Conservation (phyloP, 2,888 invertebrate species). For the Neoascia interrupta region DNA sequence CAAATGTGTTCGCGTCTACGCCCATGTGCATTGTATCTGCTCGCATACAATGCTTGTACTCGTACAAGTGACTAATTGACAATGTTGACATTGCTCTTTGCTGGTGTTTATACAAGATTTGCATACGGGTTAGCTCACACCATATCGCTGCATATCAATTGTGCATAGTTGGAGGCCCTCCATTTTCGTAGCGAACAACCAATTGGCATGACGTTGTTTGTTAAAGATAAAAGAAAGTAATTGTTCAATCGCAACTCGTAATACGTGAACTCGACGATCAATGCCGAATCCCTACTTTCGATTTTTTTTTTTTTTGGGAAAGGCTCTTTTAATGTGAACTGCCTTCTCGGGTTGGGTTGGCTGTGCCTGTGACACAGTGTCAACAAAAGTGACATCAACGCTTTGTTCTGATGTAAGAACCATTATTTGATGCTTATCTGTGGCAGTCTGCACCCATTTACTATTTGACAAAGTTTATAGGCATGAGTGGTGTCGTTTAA, state of each 20-base stretch:
- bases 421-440: constrained; percentile 32
- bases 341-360: constrained; percentile 9
- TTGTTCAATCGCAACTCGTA: not conserved
- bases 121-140: constrained; percentile 43
- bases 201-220: not conserved
- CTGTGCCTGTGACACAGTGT: constrained; percentile 30
- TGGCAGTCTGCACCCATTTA: constrained; percentile 31
- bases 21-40: constrained; percentile 16
- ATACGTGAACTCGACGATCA: not conserved
- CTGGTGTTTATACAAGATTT: constrained; percentile 55
- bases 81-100: constrained; percentile 57
- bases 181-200: not conserved
- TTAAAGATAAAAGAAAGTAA: constrained; percentile 21
- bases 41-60: not conserved
- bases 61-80: constrained; percentile 54
- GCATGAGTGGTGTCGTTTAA: not conserved
- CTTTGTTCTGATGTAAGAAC: constrained; percentile 28
- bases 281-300: not conserved
- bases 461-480: constrained; percentile 13
- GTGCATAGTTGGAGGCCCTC: not conserved
- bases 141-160: constrained; percentile 36
- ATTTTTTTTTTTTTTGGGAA: constrained; percentile 18
- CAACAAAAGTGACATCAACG: constrained; percentile 40
- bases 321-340: constrained; percentile 22
- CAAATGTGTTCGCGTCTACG: constrained; percentile 19